phyloP scores from a whole-genome alignment of 2,888 invertebrate species.

The Gari tellinella region DNA sequence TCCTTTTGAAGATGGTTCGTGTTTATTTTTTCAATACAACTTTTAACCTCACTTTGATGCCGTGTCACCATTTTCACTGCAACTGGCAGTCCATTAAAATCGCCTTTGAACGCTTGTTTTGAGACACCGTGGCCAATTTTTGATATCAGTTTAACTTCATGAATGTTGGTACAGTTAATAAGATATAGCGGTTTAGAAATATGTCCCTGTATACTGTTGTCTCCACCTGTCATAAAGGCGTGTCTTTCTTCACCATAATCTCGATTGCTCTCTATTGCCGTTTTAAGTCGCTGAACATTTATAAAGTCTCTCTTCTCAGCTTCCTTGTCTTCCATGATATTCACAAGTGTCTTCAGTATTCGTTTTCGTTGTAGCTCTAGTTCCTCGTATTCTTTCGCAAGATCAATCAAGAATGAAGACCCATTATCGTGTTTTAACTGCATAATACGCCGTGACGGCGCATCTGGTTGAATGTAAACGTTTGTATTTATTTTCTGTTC shows the following conservation, averaged over 20 bases:
- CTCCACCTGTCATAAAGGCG: not conserved
- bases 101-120: conserved; percentile 80
- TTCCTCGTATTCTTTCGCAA: conserved; percentile 45
- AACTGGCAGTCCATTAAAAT: conserved; percentile 69
- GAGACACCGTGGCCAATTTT: conserved; percentile 82
- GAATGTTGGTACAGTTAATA: conserved; percentile 78
- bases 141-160: conserved; percentile 70
- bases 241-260: not conserved
- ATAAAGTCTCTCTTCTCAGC: not conserved
- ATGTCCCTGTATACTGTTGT: not conserved
- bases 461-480: conserved; percentile 18
- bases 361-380: conserved; percentile 36
- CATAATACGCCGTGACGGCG: conserved; percentile 47
- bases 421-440: conserved; percentile 19
- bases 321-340: conserved; percentile 22
- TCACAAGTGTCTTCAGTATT: conserved; percentile 20
- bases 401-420: conserved; percentile 24
- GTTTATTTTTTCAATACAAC: conserved; percentile 71
- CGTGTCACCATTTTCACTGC: conserved; percentile 83
- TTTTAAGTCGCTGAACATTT: conserved; percentile 1
- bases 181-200: conserved; percentile 42
- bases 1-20: conserved; percentile 36
- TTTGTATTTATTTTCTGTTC: not conserved
- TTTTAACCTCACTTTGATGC: conserved; percentile 77
- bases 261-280: not conserved